Conservation (phyloP, 2,888 invertebrate species). For the Cheilosia urbana region DNA sequence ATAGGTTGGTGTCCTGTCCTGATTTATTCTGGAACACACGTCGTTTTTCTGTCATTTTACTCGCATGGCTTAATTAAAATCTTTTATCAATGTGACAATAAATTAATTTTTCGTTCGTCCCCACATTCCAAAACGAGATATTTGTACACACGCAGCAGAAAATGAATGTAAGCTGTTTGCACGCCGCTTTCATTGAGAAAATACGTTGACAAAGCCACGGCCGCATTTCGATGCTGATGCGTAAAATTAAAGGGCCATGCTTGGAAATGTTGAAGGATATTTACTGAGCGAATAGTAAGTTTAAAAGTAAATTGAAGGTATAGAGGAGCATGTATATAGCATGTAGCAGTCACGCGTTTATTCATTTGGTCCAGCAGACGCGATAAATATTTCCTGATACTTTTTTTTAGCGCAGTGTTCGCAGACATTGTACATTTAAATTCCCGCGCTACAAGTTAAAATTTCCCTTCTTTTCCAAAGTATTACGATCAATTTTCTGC, state of each 20-base stretch:
- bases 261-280: background rate
- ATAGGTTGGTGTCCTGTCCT: background rate
- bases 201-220: conserved; percentile 16
- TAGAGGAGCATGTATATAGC: no score
- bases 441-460: no score
- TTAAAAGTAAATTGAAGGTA: no score
- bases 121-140: conserved; percentile 30
- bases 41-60: conserved; percentile 68
- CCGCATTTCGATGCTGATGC: background rate
- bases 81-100: conserved; percentile 73
- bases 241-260: background rate
- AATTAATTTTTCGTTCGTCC: conserved; percentile 60
- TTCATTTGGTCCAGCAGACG: no score
- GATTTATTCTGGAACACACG: conserved; percentile 59
- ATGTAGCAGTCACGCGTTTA: no score
- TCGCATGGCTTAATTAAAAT: conserved; percentile 72
- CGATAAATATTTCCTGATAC: no score
- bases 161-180: conserved; percentile 48
- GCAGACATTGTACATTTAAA: no score
- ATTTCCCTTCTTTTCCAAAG: no score
- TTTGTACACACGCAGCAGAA: conserved; percentile 47
- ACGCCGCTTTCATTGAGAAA: conserved; percentile 4
- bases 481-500: no score
- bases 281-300: no score
- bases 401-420: no score